Conservation (phyloP, 2,888 invertebrate genomes). For the Drosophila anomalata region DNA sequence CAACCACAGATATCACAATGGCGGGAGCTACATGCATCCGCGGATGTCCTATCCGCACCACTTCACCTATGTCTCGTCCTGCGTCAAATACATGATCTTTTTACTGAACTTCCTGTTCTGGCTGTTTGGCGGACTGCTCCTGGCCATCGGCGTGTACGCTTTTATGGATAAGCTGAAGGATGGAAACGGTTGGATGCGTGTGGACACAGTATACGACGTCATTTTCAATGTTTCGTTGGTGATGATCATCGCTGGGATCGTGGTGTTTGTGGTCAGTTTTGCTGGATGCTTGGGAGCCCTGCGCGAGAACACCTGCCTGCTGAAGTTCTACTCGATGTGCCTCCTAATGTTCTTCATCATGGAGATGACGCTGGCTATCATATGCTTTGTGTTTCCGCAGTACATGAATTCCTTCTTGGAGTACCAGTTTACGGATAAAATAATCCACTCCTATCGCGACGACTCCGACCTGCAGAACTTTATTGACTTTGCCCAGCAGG, state of each 20-base stretch:
- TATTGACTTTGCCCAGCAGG: constrained; percentile 97
- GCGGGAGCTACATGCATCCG: constrained; percentile 80
- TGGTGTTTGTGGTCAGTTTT: constrained; percentile 97
- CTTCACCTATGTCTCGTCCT: constrained; percentile 83
- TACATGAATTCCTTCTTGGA: constrained; percentile 93
- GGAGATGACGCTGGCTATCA: constrained; percentile 95
- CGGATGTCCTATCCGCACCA: constrained; percentile 81
- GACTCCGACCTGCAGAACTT: constrained; percentile 97
- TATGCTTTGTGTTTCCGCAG: constrained; percentile 96
- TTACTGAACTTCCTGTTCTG: constrained; percentile 85
- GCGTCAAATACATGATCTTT: constrained; percentile 84
- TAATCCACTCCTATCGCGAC: constrained; percentile 95
- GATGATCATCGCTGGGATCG: constrained; percentile 94
- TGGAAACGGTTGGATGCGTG: constrained; percentile 91
- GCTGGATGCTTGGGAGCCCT: constrained; percentile 92
- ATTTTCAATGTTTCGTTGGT: constrained; percentile 95
- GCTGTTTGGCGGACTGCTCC: constrained; percentile 93
- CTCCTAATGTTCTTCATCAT: constrained; percentile 94
- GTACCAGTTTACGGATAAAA: constrained; percentile 94
- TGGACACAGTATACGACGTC: constrained; percentile 94
- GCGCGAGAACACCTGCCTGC: constrained; percentile 94
- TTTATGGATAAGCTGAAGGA: constrained; percentile 95
- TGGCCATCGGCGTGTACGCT: constrained; percentile 95
- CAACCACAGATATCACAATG: constrained; percentile 82
- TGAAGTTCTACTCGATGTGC: constrained; percentile 96